These are phyloP conservation scores for Sceloporus undulatus DNA, from an alignment of 2,113 vertebrate species.

Conservation along the genomic window DNA sequence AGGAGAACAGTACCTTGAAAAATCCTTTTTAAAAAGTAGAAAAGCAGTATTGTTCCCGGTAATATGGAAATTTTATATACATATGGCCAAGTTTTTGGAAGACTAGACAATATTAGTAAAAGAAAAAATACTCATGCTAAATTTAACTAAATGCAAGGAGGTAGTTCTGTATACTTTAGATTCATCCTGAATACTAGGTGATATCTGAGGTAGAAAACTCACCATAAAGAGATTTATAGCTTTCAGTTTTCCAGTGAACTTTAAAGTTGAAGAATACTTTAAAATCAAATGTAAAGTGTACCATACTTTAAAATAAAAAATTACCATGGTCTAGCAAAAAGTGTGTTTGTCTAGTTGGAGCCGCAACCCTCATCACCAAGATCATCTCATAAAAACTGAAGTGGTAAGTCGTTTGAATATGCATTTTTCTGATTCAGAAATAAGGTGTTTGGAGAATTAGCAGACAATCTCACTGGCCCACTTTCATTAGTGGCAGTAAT, in stretches of 20 bases:
- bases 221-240: neutral
- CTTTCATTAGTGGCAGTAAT: neutral
- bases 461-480: neutral
- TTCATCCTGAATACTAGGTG: neutral
- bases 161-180: neutral
- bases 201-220: neutral
- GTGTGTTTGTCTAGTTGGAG: no score
- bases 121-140: neutral
- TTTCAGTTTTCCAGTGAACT: neutral
- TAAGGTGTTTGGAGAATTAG: neutral
- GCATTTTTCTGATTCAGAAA: neutral
- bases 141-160: neutral
- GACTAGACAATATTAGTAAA: neutral
- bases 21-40: neutral
- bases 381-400: neutral
- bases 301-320: neutral
- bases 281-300: neutral
- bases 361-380: neutral
- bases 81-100: neutral
- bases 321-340: neutral
- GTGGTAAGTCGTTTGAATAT: neutral
- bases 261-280: neutral
- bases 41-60: neutral
- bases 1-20: neutral
- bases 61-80: neutral